A percentile compares a stretch with the other conserved stretches of the same genome.
These are phyloP conservation scores for Euthynnus affinis DNA, from an alignment of 2,797 vertebrate genomes.

Conservation along the genomic window DNA sequence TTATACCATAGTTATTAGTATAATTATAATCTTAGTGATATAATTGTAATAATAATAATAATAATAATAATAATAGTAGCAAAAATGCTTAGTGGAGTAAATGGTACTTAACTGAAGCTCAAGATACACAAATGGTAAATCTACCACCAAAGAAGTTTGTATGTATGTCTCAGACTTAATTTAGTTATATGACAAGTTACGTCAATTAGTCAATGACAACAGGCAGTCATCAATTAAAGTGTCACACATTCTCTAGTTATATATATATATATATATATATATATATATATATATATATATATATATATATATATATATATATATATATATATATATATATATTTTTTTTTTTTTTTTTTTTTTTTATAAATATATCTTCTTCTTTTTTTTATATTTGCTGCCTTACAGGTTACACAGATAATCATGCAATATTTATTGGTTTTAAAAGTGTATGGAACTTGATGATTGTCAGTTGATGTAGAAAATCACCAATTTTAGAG, in stretches of 20 bases:
- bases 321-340: no score
- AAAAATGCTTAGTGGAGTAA: neutral
- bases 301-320: no score
- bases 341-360: no score
- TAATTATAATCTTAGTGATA: neutral
- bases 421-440: neutral
- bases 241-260: no score
- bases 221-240: no score
- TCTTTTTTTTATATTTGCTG: no score
- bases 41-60: neutral
- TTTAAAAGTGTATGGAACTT: neutral
- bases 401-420: no score
- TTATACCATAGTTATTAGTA: neutral
- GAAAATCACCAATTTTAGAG: neutral
- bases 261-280: no score
- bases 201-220: neutral
- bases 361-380: no score
- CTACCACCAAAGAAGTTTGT: no score
- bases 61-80: neutral
- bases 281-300: no score
- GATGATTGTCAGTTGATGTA: neutral
- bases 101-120: neutral
- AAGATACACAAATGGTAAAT: neutral
- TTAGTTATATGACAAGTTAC: neutral
- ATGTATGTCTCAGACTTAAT: no score